A percentile compares a stretch with the other conserved stretches of the same genome.
Conservation (phyloP, 2,797 vertebrate genomes). For the Macropus fuliginosus region DNA sequence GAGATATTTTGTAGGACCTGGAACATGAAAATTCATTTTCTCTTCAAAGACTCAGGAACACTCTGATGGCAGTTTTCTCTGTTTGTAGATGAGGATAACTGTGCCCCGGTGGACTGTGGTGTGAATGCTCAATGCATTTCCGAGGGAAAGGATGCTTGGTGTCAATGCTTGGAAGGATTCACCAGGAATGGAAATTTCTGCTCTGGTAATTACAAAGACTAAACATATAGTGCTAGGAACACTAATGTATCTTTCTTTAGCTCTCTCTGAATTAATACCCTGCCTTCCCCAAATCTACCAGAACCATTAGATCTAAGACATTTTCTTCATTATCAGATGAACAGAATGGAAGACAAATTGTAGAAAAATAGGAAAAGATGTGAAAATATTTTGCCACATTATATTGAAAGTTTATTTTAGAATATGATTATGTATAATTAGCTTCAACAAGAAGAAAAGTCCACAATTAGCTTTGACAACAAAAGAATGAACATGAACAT, state of each 20-base stretch:
- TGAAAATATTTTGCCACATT: neutral
- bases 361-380: slow-evolving; percentile 23
- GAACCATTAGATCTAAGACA: slow-evolving; percentile 36
- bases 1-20: neutral
- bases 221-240: neutral
- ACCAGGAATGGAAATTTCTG: slow-evolving; percentile 88
- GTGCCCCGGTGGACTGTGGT: slow-evolving; percentile 86
- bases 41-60: slow-evolving; percentile 15
- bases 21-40: neutral
- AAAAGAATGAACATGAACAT: slow-evolving; percentile 1
- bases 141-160: slow-evolving; percentile 83
- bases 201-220: slow-evolving; percentile 86
- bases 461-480: slow-evolving; percentile 6
- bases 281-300: slow-evolving; percentile 45
- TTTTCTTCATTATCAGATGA: slow-evolving; percentile 39
- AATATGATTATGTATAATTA: neutral
- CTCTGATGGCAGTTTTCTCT: slow-evolving; percentile 9
- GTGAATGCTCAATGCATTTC: slow-evolving; percentile 87
- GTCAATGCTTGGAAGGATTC: slow-evolving; percentile 91
- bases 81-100: slow-evolving; percentile 89
- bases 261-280: neutral
- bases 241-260: slow-evolving; percentile 5
- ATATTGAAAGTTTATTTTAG: slow-evolving; percentile 25
- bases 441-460: slow-evolving; percentile 5
- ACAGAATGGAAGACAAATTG: slow-evolving; percentile 37